Evolutionary conservation across 2,113 vertebrate genomes (phyloP), one percentile per base, ranked within the genome.

Genomic region (Boulengeromyrus knoepffleri): DNA sequence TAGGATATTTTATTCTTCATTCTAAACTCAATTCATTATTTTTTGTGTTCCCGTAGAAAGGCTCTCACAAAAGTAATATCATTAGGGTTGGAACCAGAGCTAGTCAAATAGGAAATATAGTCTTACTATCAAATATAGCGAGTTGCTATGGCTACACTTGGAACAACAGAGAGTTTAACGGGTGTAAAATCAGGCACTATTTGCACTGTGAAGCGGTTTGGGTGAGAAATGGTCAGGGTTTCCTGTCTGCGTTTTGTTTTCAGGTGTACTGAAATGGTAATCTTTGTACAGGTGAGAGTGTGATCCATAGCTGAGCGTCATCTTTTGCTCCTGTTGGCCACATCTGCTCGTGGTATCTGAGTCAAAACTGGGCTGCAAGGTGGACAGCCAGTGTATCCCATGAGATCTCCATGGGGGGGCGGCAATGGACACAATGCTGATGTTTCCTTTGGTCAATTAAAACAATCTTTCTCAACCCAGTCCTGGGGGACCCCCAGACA

Each of bases 121-220:
- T 31, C 19, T 74, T 88, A 13, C 88, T 74, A 19, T 77, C 42
- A 89, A 49, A 87, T 74, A 56, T 87, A 49, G 45, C 5, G 8
- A 24, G 88, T 89, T 80, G 19, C 88, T 74, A 89, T 77, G 62
- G 56, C 66, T 31, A 89, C 62, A 36, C 88, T n/a, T 46, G 24
- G 56, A 50, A 27, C 66, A 42, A 19, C 49, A n/a, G n/a, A 49
- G n/a, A 77, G 39, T 77, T 89, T 89, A 89, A 89, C n/a, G 13
- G 49, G 19, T 89, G 62, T 21, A 89, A 36, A 89, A 66, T 77
- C 88, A 46, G 27, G 47, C 13, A 17, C 27, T 36, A 12, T 49
- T 74, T n/a, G 31, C 42, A n/a, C 62, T 39, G 70, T 2, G 36
- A 39, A 80, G 36, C 36, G 19, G 74, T 19, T 62, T 17, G 70